Percentiles rank a stretch among this genome's conserved stretches.
phyloP scores from a whole-genome alignment of 2,113 vertebrate genomes.

The Asarcornis scutulata region DNA sequence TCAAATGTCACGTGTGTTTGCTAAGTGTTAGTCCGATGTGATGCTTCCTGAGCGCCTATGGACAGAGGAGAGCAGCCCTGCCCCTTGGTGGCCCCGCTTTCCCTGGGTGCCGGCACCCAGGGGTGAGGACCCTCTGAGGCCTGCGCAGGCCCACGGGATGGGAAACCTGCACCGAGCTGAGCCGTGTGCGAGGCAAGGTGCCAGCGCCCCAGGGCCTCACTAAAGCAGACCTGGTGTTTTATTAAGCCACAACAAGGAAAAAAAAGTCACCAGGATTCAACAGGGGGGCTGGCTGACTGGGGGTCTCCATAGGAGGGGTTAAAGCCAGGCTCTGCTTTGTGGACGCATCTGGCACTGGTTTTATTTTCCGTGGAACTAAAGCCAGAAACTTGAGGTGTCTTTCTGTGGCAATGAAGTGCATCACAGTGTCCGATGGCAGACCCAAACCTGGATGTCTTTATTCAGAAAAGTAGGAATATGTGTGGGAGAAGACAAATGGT shows the following conservation, averaged over 20 bases:
- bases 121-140: too few species aligned
- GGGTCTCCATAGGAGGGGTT: rapidly evolving
- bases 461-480: not conserved
- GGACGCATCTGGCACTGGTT: not conserved
- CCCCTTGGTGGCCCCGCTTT: not conserved
- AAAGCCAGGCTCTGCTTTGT: not conserved
- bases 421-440: not conserved
- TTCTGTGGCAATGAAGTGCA: not conserved
- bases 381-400: not conserved
- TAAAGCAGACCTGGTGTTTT: not conserved
- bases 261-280: not conserved
- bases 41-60: not conserved
- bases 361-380: not conserved
- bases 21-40: not conserved
- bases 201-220: not conserved
- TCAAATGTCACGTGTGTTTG: constrained; percentile 48
- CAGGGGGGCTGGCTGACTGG: not conserved
- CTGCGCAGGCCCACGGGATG: not conserved
- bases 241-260: not conserved
- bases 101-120: not conserved
- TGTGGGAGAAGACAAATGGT: not conserved
- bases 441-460: not conserved
- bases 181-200: not conserved
- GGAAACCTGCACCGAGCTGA: not conserved
- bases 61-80: not conserved